Evolutionary conservation across 2,113 vertebrate species (phyloP).

Genomic region (Forbesichthys papilliferus): DNA sequence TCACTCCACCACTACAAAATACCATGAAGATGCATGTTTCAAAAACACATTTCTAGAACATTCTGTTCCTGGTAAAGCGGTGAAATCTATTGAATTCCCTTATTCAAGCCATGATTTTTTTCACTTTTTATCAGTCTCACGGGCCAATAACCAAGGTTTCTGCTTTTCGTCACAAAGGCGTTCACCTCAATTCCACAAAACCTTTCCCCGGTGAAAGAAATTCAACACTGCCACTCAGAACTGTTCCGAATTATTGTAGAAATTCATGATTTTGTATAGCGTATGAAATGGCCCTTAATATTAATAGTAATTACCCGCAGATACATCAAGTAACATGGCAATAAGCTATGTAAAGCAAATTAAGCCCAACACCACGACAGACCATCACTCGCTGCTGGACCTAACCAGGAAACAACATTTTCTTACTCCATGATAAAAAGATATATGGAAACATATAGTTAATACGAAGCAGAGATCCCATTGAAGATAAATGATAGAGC

Average conservation of each 20-base stretch:
- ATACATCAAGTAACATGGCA: not conserved
- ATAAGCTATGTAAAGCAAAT: not conserved
- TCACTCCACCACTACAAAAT: conserved; percentile 19
- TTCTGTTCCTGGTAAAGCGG: conserved; percentile 29
- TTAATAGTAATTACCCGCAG: not conserved
- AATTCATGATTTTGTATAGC: not conserved
- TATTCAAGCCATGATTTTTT: not conserved
- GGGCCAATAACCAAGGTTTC: conserved; percentile 12
- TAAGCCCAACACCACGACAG: not conserved
- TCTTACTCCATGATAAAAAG: not conserved
- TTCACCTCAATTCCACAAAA: conserved; percentile 33
- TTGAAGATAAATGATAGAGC: not conserved
- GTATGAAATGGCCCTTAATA: too few relatives aligned
- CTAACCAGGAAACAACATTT: not conserved
- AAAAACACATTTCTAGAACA: conserved; percentile 34
- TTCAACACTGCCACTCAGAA: conserved; percentile 18
- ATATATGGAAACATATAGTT: conserved; percentile 7
- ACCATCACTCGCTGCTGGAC: not conserved
- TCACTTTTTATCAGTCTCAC: conserved; percentile 20
- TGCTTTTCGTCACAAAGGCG: conserved; percentile 31
- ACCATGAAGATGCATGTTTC: conserved; percentile 18
- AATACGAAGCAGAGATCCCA: not conserved
- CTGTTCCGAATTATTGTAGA: conserved; percentile 6
- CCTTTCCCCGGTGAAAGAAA: conserved; percentile 22
- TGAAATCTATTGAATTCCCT: conserved; percentile 18